Percentiles rank a stretch among this genome's conserved stretches.
Conservation (phyloP, 2,113 vertebrate species). For the Salvator merianae region DNA sequence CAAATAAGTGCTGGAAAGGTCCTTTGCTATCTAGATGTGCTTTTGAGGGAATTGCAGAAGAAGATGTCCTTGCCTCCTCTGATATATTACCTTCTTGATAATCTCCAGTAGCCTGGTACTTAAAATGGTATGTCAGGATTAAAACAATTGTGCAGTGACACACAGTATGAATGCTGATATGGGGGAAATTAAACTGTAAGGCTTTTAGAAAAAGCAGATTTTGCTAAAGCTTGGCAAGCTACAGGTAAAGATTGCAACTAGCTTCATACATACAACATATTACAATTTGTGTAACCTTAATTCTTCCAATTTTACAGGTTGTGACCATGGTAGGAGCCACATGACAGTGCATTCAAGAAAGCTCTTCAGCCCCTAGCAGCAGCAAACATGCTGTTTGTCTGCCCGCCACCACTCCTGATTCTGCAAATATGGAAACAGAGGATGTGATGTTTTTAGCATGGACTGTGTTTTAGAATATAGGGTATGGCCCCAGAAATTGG, state of each 20-base stretch:
- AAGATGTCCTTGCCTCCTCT: not conserved
- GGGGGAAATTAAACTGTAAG: conserved; percentile 1
- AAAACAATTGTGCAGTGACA: not conserved
- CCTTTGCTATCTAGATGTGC: not conserved
- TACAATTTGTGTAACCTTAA: not conserved
- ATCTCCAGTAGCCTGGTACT: not conserved
- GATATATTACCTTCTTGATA: not conserved
- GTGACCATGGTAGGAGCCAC: not conserved
- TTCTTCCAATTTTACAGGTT: not conserved
- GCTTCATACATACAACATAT: not conserved
- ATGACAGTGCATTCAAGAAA: too few relatives aligned
- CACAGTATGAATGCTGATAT: not conserved
- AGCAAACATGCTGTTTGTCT: too few relatives aligned
- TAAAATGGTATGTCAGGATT: not conserved
- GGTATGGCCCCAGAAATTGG: too few relatives aligned
- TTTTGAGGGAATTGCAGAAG: not conserved
- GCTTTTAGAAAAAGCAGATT: not conserved
- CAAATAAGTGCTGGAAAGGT: not conserved
- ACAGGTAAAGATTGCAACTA: not conserved
- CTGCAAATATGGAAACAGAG: too few relatives aligned
- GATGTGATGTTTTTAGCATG: too few relatives aligned
- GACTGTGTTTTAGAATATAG: too few relatives aligned
- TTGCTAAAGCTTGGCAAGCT: conserved; percentile 1
- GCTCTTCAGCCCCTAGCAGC: too few relatives aligned
- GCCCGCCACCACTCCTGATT: too few relatives aligned